Base-by-base conservation (phyloP, 2,888 invertebrate genomes). In the Calliphora vomitoria region DNA sequence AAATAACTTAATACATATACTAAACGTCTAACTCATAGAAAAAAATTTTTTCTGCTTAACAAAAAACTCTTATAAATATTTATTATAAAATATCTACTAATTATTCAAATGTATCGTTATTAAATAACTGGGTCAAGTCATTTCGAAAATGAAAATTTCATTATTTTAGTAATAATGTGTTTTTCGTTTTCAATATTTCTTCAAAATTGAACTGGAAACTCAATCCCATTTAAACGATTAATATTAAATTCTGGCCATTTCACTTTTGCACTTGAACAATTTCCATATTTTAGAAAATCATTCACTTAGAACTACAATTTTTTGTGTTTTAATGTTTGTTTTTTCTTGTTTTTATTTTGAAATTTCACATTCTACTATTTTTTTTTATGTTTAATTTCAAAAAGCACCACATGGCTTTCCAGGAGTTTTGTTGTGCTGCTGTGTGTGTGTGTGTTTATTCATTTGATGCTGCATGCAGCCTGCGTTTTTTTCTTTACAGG, bases 371-470 rank as follows among this genome's bases (percentile, higher is more conserved):
- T 66, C 13, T 44, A 13, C 18, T 18, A 11, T 60, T 31, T 64
- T 60, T 74, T 75, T 18, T 31, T 55, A 5, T 35, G 35, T 71
- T 25, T n/a, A 69, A 8, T 68, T 81, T 20, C 44, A 41, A 64
- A 82, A 87, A 71, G 50, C 62, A 75, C 82, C 87, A 85, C 85
- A 82, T 87, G 87, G 87, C 87, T 66, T 79, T 79, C 71, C 85
- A 75, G 85, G 85, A 87, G 85, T 74, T 82, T 69, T 53, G 58
- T 66, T 18, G 71, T 78, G 35, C 25, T 64, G 53, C 20, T 41
- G 25, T 68, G 38, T 20, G 53, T 60, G 6, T 47, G 47, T 58
- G 50, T 69, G 35, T 79, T 75, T 69, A 71, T 76, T 53, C 69
- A 79, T 66, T 74, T 69, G n/a, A 62, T 69, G 44, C 75, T 69